Conservation (phyloP, 2,113 vertebrate species). For the Hiodon alosoides region DNA sequence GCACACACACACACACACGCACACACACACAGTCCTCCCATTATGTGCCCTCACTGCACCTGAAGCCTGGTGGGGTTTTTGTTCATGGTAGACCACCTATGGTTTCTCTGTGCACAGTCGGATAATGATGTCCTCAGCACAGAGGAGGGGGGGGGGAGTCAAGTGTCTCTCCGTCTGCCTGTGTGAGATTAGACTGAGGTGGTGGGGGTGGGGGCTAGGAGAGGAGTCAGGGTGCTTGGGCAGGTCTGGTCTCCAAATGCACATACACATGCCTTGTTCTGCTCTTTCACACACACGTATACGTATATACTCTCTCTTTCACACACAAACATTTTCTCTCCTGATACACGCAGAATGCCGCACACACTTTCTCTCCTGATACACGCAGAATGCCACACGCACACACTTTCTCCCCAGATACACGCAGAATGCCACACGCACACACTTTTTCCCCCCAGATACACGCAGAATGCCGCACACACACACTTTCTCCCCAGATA, state of each 20-base stretch:
- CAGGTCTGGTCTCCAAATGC: neutral
- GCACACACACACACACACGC: conserved; percentile 15
- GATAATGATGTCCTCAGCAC: conserved; percentile 36
- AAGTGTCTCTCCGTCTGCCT: conserved; percentile 36
- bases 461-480: too few relatives aligned
- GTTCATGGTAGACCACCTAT: conserved; percentile 33
- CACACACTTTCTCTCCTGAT: neutral
- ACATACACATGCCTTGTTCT: neutral
- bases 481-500: too few relatives aligned
- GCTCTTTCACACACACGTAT: neutral
- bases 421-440: neutral
- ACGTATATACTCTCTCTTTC: neutral
- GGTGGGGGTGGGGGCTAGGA: neutral
- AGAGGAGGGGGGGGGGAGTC: conserved; percentile 33
- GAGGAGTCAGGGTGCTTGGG: conserved; percentile 7
- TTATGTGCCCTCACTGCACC: conserved; percentile 28
- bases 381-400: neutral
- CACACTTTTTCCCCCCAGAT: too few relatives aligned
- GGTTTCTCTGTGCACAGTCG: conserved; percentile 29
- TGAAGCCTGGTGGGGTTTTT: conserved; percentile 34
- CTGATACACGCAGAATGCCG: neutral
- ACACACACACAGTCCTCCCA: conserved; percentile 19
- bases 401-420: neutral
- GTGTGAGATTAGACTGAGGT: conserved; percentile 28
- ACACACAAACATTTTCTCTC: neutral